These are phyloP conservation scores for Panagrolaimus sp. DNA, from an alignment of 1,140 invertebrate genomes.

Conservation along the genomic window DNA sequence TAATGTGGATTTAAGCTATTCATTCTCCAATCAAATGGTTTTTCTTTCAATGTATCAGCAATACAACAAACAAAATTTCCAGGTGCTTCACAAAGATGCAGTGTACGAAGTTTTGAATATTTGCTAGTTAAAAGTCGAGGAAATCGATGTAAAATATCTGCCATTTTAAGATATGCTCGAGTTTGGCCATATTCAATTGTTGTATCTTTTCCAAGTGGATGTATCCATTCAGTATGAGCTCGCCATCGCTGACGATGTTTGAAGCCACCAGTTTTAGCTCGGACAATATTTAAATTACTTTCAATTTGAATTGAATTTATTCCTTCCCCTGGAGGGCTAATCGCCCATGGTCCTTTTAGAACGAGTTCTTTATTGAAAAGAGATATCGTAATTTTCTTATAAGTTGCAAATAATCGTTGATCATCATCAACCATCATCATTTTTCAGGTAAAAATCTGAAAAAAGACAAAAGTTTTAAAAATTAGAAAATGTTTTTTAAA, in stretches of 20 bases:
- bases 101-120: slow-evolving; percentile 13
- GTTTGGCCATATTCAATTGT: too few species aligned
- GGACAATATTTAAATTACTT: neutral
- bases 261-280: neutral
- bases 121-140: too few species aligned
- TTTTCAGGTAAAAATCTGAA: too few species aligned
- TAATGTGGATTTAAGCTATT: slow-evolving; percentile 40
- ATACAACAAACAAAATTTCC: slow-evolving; percentile 46
- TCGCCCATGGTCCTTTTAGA: too few species aligned
- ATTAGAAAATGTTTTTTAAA: too few species aligned
- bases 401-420: too few species aligned
- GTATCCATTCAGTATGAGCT: slow-evolving; percentile 1
- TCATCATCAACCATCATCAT: too few species aligned
- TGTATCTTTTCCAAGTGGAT: neutral
- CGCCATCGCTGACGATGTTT: neutral
- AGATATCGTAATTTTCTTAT: too few species aligned
- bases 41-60: slow-evolving; percentile 21
- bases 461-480: too few species aligned
- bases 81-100: slow-evolving; percentile 51
- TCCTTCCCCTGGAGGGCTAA: too few species aligned
- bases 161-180: neutral
- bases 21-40: slow-evolving; percentile 25
- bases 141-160: too few species aligned
- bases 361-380: too few species aligned
- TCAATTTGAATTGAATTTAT: neutral